Evolutionary conservation across 1,140 invertebrate genomes (phyloP).

Genomic region (Scaptomyza hsui): DNA sequence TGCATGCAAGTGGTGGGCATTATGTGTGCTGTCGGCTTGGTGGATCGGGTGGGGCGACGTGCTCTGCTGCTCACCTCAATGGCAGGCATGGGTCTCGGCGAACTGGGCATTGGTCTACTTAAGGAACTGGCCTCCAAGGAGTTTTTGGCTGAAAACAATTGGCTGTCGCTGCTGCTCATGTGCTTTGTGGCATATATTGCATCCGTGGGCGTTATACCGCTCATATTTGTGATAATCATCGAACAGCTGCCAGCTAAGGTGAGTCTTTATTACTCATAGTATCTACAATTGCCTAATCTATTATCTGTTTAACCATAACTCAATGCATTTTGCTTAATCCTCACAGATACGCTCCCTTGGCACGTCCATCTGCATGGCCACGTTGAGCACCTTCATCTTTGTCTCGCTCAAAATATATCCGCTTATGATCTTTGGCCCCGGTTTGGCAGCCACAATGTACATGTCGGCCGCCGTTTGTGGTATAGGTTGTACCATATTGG

Average conservation of each 20-base stretch:
- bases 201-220: constrained; percentile 56
- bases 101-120: constrained; percentile 52
- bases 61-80: constrained; percentile 60
- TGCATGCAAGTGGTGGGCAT: constrained; percentile 64
- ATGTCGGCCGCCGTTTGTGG: constrained; percentile 60
- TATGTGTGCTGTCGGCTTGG: constrained; percentile 44
- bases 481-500: constrained; percentile 65
- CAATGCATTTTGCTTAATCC: not conserved
- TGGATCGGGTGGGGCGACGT: constrained; percentile 65
- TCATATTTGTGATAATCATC: constrained; percentile 63
- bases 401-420: constrained; percentile 71
- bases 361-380: constrained; percentile 72
- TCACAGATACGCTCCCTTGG: constrained; percentile 66
- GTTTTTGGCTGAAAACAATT: constrained; percentile 49
- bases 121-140: constrained; percentile 31
- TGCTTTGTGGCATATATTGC: constrained; percentile 54
- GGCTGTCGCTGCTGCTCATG: constrained; percentile 64
- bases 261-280: not conserved
- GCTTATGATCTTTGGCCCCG: constrained; percentile 60
- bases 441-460: constrained; percentile 63
- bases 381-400: constrained; percentile 64
- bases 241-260: constrained; percentile 70
- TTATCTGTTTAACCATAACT: not conserved
- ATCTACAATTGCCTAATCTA: no score
- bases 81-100: constrained; percentile 56